Conservation (phyloP, 2,888 invertebrate species). For the Danaus chrysippus region DNA sequence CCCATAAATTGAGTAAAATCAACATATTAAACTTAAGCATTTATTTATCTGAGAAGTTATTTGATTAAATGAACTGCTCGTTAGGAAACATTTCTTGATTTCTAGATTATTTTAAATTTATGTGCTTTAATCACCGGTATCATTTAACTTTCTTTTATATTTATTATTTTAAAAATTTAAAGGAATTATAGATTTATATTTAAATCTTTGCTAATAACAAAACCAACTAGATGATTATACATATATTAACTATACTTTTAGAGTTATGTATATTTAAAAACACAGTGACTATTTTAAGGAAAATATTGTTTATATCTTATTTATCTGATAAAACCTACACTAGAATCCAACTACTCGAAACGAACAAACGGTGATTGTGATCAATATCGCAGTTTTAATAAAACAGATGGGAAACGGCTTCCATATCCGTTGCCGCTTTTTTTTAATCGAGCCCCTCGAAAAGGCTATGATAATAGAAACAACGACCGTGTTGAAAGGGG, state of each 20-base stretch:
- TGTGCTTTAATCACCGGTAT: too few relatives aligned
- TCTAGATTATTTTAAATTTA: too few relatives aligned
- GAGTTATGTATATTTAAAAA: too few relatives aligned
- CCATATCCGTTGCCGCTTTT: constrained; percentile 69
- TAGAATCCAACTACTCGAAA: constrained; percentile 20
- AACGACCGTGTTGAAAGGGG: constrained; percentile 67
- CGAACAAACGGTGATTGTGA: constrained; percentile 57
- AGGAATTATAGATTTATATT: too few relatives aligned
- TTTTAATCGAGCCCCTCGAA: constrained; percentile 64
- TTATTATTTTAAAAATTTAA: too few relatives aligned
- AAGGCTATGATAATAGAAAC: constrained; percentile 74
- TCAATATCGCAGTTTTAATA: constrained; percentile 75
- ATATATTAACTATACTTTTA: too few relatives aligned
- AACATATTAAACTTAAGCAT: constrained; percentile 42
- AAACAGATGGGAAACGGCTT: constrained; percentile 69
- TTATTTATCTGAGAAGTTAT: constrained; percentile 21
- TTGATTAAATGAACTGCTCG: constrained; percentile 19
- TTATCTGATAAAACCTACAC: neutral
- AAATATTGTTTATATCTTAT: neutral
- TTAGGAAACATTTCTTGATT: constrained; percentile 11
- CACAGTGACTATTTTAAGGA: too few relatives aligned
- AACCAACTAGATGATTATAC: too few relatives aligned
- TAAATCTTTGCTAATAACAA: too few relatives aligned
- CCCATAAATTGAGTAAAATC: constrained; percentile 68
- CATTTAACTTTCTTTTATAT: too few relatives aligned